phyloP scores from a whole-genome alignment of 35 echinoderm and acorn worm species.

The Diadema setosum region DNA sequence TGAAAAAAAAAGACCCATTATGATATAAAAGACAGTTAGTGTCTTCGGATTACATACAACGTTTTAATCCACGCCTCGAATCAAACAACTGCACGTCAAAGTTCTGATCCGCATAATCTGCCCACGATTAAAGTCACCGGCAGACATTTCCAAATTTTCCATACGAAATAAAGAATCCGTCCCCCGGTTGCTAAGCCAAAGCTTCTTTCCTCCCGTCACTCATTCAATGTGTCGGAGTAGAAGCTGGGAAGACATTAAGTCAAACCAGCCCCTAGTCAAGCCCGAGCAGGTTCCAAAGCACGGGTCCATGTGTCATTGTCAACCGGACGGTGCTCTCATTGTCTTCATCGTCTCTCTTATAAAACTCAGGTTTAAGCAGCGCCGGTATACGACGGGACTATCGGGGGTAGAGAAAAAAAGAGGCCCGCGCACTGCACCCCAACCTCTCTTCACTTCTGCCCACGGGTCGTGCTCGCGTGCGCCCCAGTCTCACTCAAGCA shows the following conservation, averaged over 20 bases:
- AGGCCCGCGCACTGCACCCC: neutral
- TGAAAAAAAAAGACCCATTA: neutral
- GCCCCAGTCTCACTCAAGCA: neutral
- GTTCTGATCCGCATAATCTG: neutral
- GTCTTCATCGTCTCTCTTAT: neutral
- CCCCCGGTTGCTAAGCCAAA: neutral
- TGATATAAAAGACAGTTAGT: neutral
- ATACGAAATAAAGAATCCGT: too few relatives aligned
- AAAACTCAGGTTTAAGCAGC: neutral
- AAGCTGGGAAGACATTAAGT: neutral
- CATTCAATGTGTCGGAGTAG: neutral
- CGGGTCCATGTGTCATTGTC: constrained; percentile 8
- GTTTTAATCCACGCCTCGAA: neutral
- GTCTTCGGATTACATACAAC: neutral
- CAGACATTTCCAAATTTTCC: neutral
- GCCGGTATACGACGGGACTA: neutral
- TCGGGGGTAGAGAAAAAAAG: neutral
- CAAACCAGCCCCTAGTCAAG: neutral
- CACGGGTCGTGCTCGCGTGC: neutral
- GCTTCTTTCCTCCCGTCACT: constrained; percentile 4
- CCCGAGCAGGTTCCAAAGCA: neutral
- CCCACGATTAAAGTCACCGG: constrained; percentile 5
- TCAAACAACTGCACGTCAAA: neutral
- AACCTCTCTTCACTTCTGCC: neutral
- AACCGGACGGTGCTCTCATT: neutral